These are phyloP conservation scores for Ctenodactylus gundi DNA, from an alignment of 2,113 vertebrate species.

Conservation along the genomic window DNA sequence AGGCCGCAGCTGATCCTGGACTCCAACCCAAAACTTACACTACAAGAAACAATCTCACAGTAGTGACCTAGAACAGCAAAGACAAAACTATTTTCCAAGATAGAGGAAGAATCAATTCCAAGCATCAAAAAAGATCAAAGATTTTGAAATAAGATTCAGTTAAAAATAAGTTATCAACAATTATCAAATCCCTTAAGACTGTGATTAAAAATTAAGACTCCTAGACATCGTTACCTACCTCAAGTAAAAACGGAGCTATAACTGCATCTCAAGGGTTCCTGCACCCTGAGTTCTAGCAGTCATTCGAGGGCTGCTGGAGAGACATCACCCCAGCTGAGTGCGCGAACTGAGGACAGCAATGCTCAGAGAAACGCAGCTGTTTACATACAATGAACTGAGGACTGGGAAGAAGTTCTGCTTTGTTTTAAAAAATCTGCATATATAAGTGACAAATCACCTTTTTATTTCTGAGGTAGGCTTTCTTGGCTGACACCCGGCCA, in stretches of 20 bases:
- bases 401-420: background rate
- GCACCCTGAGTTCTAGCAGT: background rate
- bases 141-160: background rate
- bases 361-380: background rate
- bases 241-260: background rate
- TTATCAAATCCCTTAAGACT: background rate
- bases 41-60: background rate
- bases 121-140: background rate
- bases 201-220: background rate
- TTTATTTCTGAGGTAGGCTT: slow-evolving; percentile 99
- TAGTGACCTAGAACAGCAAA: background rate
- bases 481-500: slow-evolving; percentile 97
- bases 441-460: slow-evolving; percentile 85
- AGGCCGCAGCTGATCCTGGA: background rate
- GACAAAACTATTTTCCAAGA: background rate
- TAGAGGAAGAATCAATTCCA: background rate
- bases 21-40: background rate
- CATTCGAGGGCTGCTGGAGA: background rate
- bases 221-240: background rate
- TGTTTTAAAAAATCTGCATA: background rate
- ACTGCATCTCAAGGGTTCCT: background rate
- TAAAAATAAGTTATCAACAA: background rate
- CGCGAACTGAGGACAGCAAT: background rate
- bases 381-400: background rate
- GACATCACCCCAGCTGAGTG: background rate